A percentile compares a stretch with the other conserved stretches of the same genome.
Evolutionary conservation across 1,140 invertebrate species (phyloP).

Genomic region (Nymphalis io): DNA sequence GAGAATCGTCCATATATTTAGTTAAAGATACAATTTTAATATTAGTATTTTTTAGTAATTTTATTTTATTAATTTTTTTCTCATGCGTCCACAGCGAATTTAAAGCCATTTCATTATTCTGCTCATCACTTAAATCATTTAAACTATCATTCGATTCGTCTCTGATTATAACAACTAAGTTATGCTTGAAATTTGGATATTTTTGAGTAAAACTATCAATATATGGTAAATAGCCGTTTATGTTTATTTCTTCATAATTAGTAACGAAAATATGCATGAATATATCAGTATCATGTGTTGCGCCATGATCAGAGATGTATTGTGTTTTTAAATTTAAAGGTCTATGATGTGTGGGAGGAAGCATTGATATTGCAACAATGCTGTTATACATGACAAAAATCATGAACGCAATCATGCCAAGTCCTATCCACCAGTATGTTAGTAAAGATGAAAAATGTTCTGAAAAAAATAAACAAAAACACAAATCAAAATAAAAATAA

Average conservation of each 20-base stretch:
- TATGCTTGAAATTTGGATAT: constrained; percentile 55
- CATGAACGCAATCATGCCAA: constrained; percentile 62
- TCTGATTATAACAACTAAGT: constrained; percentile 56
- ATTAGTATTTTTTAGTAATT: constrained; percentile 40
- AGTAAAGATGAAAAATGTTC: constrained; percentile 63
- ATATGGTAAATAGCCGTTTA: constrained; percentile 52
- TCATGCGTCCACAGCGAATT: constrained; percentile 47
- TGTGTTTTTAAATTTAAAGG: constrained; percentile 29
- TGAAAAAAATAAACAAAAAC: constrained; percentile 49
- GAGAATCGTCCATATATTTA: constrained; percentile 57
- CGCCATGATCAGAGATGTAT: constrained; percentile 24
- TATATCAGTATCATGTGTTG: constrained; percentile 40
- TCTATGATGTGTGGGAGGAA: constrained; percentile 44
- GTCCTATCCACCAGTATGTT: constrained; percentile 65
- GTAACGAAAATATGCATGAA: constrained; percentile 62
- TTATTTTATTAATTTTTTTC: constrained; percentile 34
- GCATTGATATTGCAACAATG: constrained; percentile 49
- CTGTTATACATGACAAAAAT: constrained; percentile 69
- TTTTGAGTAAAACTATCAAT: constrained; percentile 51
- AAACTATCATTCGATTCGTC: constrained; percentile 40
- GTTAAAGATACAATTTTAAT: constrained; percentile 51
- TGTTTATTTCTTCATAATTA: constrained; percentile 42
- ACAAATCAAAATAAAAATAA: neutral
- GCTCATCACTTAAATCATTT: constrained; percentile 47
- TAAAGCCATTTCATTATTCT: constrained; percentile 60